These are phyloP conservation scores for Synergus itoensis DNA, from an alignment of 2,888 invertebrate species.

Conservation along the genomic window DNA sequence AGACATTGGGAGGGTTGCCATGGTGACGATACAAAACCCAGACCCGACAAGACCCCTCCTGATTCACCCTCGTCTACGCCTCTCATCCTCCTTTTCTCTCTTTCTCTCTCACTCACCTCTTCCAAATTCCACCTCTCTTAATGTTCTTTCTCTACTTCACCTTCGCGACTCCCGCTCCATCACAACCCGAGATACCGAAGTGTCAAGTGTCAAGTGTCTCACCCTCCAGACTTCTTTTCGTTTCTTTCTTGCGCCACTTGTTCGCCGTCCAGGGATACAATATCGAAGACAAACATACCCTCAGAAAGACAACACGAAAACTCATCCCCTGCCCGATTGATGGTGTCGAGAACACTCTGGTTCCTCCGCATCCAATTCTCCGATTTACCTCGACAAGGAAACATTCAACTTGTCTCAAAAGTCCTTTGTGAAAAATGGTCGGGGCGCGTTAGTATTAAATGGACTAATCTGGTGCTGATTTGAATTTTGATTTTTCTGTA, in stretches of 20 bases:
- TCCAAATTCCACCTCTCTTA: conserved; percentile 57
- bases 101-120: conserved; percentile 48
- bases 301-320: conserved; percentile 25
- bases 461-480: too few species aligned
- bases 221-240: conserved; percentile 48
- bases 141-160: conserved; percentile 47
- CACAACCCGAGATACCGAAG: conserved; percentile 64
- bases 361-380: conserved; percentile 5
- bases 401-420: not conserved
- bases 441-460: too few species aligned
- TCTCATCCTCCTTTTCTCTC: conserved; percentile 58
- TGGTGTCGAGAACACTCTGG: not conserved
- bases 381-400: not conserved
- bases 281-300: conserved; percentile 61
- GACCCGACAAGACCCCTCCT: conserved; percentile 59
- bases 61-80: conserved; percentile 50
- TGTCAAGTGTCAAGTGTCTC: conserved; percentile 74
- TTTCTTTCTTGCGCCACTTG: conserved; percentile 51
- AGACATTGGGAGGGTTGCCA: conserved; percentile 77
- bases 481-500: too few species aligned
- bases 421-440: not conserved
- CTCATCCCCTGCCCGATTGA: conserved; percentile 16
- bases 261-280: conserved; percentile 35
- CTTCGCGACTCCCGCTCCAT: conserved; percentile 57
- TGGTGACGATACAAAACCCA: conserved; percentile 75